Percentiles rank a stretch among this genome's conserved stretches.
Evolutionary conservation across 2,888 invertebrate genomes (phyloP).

Genomic region (Morinoia aosen): DNA sequence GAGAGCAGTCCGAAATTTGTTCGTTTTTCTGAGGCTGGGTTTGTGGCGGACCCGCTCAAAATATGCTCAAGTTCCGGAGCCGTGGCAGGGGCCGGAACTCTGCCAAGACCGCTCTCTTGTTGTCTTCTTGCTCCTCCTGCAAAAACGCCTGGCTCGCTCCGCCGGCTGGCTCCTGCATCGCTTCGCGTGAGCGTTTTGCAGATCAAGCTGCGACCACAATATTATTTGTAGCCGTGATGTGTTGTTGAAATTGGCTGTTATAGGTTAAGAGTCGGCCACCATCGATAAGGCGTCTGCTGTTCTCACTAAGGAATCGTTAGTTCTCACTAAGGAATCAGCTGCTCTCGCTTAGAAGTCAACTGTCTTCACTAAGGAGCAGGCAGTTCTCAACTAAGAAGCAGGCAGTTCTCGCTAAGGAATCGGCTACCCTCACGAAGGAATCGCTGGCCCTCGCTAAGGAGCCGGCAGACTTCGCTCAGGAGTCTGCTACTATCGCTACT

Average conservation of each 20-base stretch:
- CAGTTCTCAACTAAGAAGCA: too few species aligned
- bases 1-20: not conserved
- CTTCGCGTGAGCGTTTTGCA: not conserved
- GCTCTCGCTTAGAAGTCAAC: too few species aligned
- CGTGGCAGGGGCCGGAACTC: slow-evolving; percentile 33
- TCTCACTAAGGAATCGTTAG: too few species aligned
- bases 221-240: not conserved
- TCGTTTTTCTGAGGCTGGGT: not conserved
- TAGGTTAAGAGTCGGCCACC: not conserved
- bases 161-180: not conserved
- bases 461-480: too few species aligned
- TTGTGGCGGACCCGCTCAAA: slow-evolving; percentile 1
- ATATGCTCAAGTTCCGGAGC: slow-evolving; percentile 49
- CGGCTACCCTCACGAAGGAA: too few species aligned
- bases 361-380: too few species aligned
- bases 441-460: too few species aligned
- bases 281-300: not conserved
- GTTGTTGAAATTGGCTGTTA: not conserved
- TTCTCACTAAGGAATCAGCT: too few species aligned
- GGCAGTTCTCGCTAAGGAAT: too few species aligned
- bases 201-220: not conserved
- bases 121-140: not conserved
- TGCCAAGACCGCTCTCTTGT: slow-evolving; percentile 49
- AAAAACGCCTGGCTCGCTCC: slow-evolving; percentile 11
- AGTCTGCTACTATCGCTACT: too few species aligned